Percentiles rank a stretch among this genome's conserved stretches.
phyloP scores from a whole-genome alignment of 2,113 vertebrate species.

The Hippoglossus stenolepis region DNA sequence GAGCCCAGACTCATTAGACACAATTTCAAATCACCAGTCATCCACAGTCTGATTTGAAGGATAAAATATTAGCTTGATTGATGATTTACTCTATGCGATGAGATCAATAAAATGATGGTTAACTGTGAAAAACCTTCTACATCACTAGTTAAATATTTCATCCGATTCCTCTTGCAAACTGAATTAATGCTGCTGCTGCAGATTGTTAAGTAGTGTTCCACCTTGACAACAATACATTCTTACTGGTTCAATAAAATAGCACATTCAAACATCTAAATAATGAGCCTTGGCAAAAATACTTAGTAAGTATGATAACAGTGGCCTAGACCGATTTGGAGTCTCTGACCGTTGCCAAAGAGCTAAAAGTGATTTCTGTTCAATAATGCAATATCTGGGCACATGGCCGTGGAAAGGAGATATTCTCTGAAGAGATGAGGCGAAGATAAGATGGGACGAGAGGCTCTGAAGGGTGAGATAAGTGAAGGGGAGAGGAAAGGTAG shows the following conservation, averaged over 20 bases:
- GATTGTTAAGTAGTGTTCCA: background rate
- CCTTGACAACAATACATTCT: background rate
- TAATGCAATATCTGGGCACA: slow-evolving; percentile 65
- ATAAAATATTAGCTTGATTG: background rate
- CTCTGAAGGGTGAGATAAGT: slow-evolving; percentile 70
- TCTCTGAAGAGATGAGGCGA: slow-evolving; percentile 58
- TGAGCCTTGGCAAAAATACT: slow-evolving; percentile 60
- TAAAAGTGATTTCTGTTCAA: slow-evolving; percentile 72
- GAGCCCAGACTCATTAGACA: background rate
- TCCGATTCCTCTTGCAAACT: no score
- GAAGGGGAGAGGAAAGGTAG: slow-evolving; percentile 41
- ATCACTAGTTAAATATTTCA: no score
- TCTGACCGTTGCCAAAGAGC: slow-evolving; percentile 59
- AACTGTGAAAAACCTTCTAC: no score
- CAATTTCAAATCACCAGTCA: background rate
- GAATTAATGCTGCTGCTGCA: background rate
- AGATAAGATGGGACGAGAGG: slow-evolving; percentile 50
- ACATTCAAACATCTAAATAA: slow-evolving; percentile 35
- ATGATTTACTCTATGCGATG: background rate
- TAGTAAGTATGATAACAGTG: slow-evolving; percentile 44
- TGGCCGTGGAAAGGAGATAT: slow-evolving; percentile 45
- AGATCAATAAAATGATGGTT: no score
- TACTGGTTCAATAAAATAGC: background rate
- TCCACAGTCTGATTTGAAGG: slow-evolving; percentile 3
- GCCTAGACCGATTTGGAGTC: slow-evolving; percentile 50